Conservation (phyloP, 2,888 invertebrate genomes). For the Drosophila falleni region DNA sequence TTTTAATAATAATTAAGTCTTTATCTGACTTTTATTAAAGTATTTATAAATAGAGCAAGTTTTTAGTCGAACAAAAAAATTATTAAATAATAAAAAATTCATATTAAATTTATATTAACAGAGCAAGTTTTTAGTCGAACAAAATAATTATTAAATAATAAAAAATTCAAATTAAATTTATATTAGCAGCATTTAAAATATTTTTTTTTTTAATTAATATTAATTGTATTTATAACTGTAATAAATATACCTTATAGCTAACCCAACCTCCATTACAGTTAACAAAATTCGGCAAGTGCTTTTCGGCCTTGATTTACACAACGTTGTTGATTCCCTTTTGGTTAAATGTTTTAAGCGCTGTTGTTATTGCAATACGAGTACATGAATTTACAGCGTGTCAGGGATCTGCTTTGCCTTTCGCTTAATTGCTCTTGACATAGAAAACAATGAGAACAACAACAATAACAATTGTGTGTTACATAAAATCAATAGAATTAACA, state of each 20-base stretch:
- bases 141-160: too few species aligned
- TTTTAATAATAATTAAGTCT: not conserved
- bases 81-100: too few species aligned
- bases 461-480: constrained; percentile 1
- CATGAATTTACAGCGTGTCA: constrained; percentile 17
- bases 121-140: too few species aligned
- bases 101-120: too few species aligned
- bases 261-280: not conserved
- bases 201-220: not conserved
- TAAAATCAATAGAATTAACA: constrained; percentile 40
- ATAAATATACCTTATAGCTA: too few species aligned
- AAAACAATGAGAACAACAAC: not conserved
- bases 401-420: constrained; percentile 22
- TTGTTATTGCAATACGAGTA: constrained; percentile 10
- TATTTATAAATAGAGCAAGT: not conserved
- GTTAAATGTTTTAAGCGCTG: constrained; percentile 9
- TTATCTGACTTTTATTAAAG: not conserved
- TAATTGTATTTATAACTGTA: too few species aligned
- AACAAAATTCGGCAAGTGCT: not conserved
- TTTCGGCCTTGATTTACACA: not conserved
- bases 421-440: constrained; percentile 38
- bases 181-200: not conserved
- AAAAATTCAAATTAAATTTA: too few species aligned
- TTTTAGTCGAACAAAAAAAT: too few species aligned
- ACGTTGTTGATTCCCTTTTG: constrained; percentile 3